phyloP scores from a whole-genome alignment of 2,888 invertebrate genomes.

The Tenthredo livida region DNA sequence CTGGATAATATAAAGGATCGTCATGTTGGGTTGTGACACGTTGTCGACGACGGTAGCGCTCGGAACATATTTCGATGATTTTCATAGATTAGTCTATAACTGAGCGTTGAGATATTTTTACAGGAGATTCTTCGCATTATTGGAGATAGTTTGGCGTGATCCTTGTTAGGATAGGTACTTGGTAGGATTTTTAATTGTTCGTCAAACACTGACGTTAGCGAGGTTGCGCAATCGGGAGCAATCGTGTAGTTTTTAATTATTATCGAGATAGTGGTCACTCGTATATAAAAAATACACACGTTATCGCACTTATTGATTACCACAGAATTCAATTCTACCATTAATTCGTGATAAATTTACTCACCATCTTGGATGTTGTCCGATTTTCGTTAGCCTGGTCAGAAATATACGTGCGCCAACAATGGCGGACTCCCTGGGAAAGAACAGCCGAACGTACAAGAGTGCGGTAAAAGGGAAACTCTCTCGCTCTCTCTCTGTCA shows the following conservation, averaged over 20 bases:
- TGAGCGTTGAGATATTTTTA: background rate
- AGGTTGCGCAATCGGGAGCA: conserved; percentile 76
- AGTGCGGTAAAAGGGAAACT: conserved; percentile 37
- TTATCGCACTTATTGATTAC: conserved; percentile 55
- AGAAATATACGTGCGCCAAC: conserved; percentile 90
- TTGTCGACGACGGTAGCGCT: conserved; percentile 60
- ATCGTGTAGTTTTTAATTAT: conserved; percentile 65
- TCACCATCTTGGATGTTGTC: conserved; percentile 91
- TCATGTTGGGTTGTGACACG: conserved; percentile 65
- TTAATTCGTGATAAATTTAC: conserved; percentile 78
- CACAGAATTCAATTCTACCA: conserved; percentile 62
- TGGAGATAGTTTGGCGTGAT: background rate
- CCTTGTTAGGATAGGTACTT: conserved; percentile 10
- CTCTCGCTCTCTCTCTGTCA: conserved; percentile 26
- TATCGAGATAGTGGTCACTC: conserved; percentile 54
- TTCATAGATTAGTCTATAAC: background rate
- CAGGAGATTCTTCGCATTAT: background rate
- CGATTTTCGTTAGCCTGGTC: conserved; percentile 87
- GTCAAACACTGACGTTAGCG: conserved; percentile 45
- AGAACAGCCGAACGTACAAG: conserved; percentile 76
- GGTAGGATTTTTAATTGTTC: conserved; percentile 8
- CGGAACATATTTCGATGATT: conserved; percentile 65
- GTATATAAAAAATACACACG: conserved; percentile 67
- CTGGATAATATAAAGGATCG: background rate
- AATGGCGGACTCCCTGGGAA: conserved; percentile 93